Evolutionary conservation across 2,113 vertebrate species (phyloP).

Genomic region (Ranitomeya imitator): DNA sequence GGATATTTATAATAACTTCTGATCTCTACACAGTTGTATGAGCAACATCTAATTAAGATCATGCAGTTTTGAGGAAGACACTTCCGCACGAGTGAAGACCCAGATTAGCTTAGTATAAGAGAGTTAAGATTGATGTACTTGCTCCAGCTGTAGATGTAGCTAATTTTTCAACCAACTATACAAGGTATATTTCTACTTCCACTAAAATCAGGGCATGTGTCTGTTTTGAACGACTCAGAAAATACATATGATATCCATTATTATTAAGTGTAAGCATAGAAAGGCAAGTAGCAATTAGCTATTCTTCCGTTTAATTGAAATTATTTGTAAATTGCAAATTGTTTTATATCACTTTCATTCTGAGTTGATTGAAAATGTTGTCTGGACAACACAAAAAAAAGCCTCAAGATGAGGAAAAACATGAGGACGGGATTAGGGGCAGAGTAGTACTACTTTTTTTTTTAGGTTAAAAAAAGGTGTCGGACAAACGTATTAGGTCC

Average conservation of each 20-base stretch:
- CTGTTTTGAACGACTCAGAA: not conserved
- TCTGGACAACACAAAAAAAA: not conserved
- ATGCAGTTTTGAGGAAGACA: not conserved
- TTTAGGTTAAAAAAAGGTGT: too few species aligned
- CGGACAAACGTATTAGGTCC: too few species aligned
- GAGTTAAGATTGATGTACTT: constrained; percentile 17
- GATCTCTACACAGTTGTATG: constrained; percentile 1
- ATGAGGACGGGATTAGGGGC: too few species aligned
- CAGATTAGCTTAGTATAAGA: constrained; percentile 16
- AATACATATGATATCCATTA: not conserved
- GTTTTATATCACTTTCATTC: not conserved
- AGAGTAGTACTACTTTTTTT: too few species aligned
- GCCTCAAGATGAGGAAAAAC: too few species aligned
- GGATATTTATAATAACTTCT: not conserved
- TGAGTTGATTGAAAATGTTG: too few species aligned
- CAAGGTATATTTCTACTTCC: not conserved
- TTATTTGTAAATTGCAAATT: not conserved
- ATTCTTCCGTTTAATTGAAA: not conserved
- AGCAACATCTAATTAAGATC: not conserved
- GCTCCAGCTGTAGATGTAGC: not conserved
- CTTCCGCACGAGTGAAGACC: constrained; percentile 17
- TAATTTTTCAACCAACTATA: not conserved
- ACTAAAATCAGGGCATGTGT: not conserved
- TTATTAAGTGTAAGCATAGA: not conserved
- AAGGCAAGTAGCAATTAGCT: not conserved